A percentile compares a stretch with the other conserved stretches of the same genome.
These are phyloP conservation scores for Vicugna pacos DNA, from an alignment of 2,113 vertebrate species.

Conservation along the genomic window DNA sequence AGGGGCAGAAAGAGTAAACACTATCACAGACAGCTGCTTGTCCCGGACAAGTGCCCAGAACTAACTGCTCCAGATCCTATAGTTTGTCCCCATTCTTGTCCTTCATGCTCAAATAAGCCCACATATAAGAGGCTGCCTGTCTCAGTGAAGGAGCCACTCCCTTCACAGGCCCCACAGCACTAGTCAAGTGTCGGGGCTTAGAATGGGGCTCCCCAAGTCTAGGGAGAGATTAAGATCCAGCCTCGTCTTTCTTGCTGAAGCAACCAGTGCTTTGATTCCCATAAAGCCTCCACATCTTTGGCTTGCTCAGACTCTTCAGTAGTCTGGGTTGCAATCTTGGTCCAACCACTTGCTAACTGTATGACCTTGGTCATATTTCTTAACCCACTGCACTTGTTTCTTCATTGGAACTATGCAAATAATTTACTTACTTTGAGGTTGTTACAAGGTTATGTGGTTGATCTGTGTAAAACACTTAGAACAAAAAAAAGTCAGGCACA, in stretches of 20 bases:
- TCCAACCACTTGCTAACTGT: background rate
- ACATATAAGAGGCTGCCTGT: background rate
- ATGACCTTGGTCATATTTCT: slow-evolving; percentile 26
- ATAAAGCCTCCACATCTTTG: background rate
- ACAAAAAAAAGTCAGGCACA: slow-evolving; percentile 44
- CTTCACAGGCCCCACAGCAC: background rate
- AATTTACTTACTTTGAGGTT: background rate
- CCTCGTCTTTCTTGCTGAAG: background rate
- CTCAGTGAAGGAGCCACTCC: background rate
- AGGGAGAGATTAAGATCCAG: background rate
- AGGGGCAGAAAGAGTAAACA: background rate
- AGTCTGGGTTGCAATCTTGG: background rate
- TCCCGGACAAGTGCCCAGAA: background rate
- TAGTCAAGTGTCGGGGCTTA: background rate
- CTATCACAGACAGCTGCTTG: background rate
- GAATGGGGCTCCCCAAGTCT: background rate
- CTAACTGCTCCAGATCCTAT: background rate
- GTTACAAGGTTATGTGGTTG: slow-evolving; percentile 43
- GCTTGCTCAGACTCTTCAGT: background rate
- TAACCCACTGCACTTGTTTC: background rate
- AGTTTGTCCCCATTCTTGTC: background rate
- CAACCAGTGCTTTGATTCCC: background rate
- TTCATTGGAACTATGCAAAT: slow-evolving; percentile 31
- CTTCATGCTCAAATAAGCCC: background rate
- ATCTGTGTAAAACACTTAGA: background rate